Conservation (phyloP, 1,140 invertebrate species). For the Lasioglossum albipes region DNA sequence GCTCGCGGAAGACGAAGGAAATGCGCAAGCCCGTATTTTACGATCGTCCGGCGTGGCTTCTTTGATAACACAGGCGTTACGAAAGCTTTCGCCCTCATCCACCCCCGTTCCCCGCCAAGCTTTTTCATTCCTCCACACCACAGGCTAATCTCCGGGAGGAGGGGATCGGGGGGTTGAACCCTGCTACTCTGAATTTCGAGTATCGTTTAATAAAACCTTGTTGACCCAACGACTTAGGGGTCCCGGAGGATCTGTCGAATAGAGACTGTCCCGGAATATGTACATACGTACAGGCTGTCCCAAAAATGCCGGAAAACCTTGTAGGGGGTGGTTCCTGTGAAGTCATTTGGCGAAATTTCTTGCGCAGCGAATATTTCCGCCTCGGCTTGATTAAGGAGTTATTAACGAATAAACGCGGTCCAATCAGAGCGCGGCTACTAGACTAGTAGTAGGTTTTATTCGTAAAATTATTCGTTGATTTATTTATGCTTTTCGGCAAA, state of each 20-base stretch:
- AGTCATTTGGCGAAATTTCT: too few species aligned
- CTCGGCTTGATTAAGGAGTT: too few species aligned
- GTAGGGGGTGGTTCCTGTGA: too few species aligned
- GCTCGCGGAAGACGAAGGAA: constrained; percentile 17
- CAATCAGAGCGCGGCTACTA: too few species aligned
- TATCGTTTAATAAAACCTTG: background rate
- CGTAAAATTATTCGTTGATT: too few species aligned
- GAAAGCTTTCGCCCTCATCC: background rate
- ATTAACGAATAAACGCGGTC: too few species aligned
- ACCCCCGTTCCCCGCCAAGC: background rate
- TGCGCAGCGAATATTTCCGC: too few species aligned
- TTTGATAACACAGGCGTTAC: constrained; percentile 31
- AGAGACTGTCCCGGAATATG: background rate
- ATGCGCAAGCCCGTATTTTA: constrained; percentile 50
- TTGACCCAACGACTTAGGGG: constrained; percentile 21
- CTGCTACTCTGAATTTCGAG: background rate
- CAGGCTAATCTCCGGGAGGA: constrained; percentile 8
- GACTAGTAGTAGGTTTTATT: too few species aligned
- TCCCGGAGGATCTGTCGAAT: background rate
- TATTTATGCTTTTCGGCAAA: too few species aligned
- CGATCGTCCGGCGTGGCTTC: constrained; percentile 43
- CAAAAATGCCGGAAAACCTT: too few species aligned
- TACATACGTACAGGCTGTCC: too few species aligned
- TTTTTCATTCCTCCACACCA: constrained; percentile 18
- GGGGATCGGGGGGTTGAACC: background rate